Evolutionary conservation across 2,888 invertebrate species (phyloP).

Genomic region (Cotesia congregata): DNA sequence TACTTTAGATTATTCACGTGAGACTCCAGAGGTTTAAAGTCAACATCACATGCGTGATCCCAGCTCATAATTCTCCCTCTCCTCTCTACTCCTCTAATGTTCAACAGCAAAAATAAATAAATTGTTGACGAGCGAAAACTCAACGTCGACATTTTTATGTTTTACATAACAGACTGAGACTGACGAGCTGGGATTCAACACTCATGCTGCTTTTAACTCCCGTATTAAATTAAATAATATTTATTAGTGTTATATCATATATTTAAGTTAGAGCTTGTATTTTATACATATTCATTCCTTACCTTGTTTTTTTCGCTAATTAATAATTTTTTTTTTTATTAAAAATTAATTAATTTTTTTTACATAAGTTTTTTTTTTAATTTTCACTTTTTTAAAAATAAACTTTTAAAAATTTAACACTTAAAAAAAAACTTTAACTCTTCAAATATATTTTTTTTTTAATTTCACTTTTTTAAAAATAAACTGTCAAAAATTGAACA

Average conservation of each 20-base stretch:
- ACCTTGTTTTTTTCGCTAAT: background rate
- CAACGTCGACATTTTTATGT: background rate
- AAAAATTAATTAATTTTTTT: too few species aligned
- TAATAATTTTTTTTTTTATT: too few species aligned
- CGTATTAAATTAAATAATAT: background rate
- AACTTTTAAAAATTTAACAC: too few species aligned
- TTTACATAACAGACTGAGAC: too few species aligned
- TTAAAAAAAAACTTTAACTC: too few species aligned
- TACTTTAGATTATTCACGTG: background rate
- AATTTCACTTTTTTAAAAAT: too few species aligned
- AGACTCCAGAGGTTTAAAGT: background rate
- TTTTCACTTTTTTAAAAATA: too few species aligned
- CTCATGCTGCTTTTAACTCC: background rate
- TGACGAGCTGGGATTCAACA: too few species aligned
- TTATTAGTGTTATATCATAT: background rate
- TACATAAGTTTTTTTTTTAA: too few species aligned
- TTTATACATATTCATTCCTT: background rate
- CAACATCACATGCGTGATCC: background rate
- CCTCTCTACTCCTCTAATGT: background rate
- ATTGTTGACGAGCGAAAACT: background rate
- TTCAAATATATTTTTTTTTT: too few species aligned
- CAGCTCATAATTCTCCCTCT: background rate
- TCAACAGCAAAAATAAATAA: background rate
- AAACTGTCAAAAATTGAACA: too few species aligned
- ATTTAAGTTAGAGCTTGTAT: background rate